phyloP scores from a whole-genome alignment of 2,888 invertebrate species.

The Polyploca ridens region DNA sequence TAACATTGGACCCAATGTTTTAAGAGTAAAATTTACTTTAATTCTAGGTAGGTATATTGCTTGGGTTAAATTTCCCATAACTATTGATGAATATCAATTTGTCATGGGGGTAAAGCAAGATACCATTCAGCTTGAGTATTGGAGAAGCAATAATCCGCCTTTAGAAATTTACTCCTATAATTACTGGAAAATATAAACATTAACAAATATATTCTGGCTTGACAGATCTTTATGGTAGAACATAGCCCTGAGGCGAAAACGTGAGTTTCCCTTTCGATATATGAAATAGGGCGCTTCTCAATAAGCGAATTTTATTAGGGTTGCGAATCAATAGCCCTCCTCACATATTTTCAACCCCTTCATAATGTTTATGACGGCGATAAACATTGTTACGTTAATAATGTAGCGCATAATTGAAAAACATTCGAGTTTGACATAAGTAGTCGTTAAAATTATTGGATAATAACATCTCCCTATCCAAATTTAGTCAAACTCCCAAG shows the following conservation, averaged over 20 bases:
- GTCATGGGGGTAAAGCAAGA: neutral
- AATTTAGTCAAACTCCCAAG: neutral
- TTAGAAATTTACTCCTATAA: neutral
- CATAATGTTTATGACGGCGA: slow-evolving; percentile 52
- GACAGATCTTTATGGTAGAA: slow-evolving; percentile 61
- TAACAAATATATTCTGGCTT: slow-evolving; percentile 43
- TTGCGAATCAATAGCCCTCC: slow-evolving; percentile 72
- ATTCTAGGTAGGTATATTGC: neutral
- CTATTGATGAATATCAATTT: neutral
- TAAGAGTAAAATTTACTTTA: neutral
- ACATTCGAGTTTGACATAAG: slow-evolving; percentile 20
- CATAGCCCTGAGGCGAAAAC: slow-evolving; percentile 58
- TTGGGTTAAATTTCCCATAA: neutral
- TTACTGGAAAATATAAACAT: slow-evolving; percentile 7
- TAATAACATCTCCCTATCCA: neutral
- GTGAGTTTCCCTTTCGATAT: slow-evolving; percentile 63
- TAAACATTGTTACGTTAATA: slow-evolving; percentile 45
- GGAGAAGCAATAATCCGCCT: neutral
- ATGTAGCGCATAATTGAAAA: slow-evolving; percentile 46
- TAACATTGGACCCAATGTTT: neutral
- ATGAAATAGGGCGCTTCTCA: slow-evolving; percentile 70
- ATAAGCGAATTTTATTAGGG: slow-evolving; percentile 78
- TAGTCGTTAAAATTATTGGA: slow-evolving; percentile 4
- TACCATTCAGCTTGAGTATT: too few relatives aligned
- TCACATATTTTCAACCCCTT: slow-evolving; percentile 58